These are phyloP conservation scores for Pteropus alecto DNA, from an alignment of 2,113 vertebrate genomes.

Conservation along the genomic window DNA sequence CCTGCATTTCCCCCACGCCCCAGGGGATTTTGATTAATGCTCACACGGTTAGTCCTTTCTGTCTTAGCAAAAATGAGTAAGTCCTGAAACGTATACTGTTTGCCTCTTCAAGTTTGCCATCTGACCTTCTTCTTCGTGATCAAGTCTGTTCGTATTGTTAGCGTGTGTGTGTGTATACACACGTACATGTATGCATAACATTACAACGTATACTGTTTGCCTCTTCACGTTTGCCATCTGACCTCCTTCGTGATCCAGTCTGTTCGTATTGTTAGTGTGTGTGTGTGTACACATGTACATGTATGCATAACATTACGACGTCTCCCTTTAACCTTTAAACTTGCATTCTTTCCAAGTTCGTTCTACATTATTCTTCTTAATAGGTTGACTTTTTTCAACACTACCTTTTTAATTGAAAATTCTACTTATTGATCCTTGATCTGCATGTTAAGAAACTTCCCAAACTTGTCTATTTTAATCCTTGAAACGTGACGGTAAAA, in stretches of 20 bases:
- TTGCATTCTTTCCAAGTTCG: neutral
- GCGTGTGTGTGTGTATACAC: too few species aligned
- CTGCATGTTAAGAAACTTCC: too few species aligned
- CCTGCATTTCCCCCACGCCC: too few species aligned
- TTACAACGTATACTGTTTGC: neutral
- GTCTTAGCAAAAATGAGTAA: neutral
- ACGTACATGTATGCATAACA: too few species aligned
- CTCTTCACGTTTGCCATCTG: neutral
- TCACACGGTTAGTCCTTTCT: neutral
- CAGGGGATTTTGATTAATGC: neutral
- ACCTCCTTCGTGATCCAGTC: neutral
- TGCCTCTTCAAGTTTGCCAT: neutral
- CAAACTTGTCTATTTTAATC: neutral
- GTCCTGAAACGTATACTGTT: neutral
- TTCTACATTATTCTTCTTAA: neutral
- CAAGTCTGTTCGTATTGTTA: neutral
- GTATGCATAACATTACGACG: neutral
- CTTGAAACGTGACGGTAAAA: neutral
- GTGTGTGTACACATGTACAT: neutral
- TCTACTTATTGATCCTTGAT: too few species aligned
- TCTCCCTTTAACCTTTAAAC: neutral
- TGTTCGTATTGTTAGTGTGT: neutral
- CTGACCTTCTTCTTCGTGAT: neutral
- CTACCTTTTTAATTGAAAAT: too few species aligned
- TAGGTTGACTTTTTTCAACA: neutral